Conservation (phyloP, 2,797 vertebrate species). For the Aeoliscus strigatus region DNA sequence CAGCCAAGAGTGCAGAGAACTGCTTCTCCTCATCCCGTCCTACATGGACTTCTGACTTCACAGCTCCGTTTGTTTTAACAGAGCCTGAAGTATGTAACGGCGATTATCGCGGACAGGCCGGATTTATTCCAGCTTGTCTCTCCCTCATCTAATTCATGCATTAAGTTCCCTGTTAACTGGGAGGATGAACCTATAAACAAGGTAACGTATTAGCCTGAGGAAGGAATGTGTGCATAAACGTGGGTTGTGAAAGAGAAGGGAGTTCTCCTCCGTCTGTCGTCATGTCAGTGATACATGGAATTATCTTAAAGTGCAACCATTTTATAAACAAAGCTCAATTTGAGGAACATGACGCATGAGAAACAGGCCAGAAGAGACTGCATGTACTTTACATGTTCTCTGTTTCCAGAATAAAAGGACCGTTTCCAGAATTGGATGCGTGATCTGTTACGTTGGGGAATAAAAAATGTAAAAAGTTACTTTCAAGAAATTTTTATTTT, state of each 20-base stretch:
- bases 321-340: slow-evolving; percentile 12
- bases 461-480: no score
- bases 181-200: slow-evolving; percentile 80
- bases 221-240: slow-evolving; percentile 52
- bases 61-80: slow-evolving; percentile 86
- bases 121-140: slow-evolving; percentile 72
- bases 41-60: slow-evolving; percentile 81
- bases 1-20: slow-evolving; percentile 76
- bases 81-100: slow-evolving; percentile 88
- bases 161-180: slow-evolving; percentile 78
- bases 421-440: no score
- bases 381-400: no score
- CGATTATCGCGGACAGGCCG: slow-evolving; percentile 80
- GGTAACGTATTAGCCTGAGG: slow-evolving; percentile 57
- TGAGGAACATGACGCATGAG: neutral
- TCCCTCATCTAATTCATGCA: slow-evolving; percentile 72
- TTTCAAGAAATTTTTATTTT: no score
- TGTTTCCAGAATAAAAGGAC: no score
- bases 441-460: no score
- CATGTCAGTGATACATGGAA: slow-evolving; percentile 38
- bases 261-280: slow-evolving; percentile 34
- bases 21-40: slow-evolving; percentile 78
- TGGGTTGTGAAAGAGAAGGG: slow-evolving; percentile 40
- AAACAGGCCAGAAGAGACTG: no score
- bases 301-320: slow-evolving; percentile 22